phyloP scores from a whole-genome alignment of 2,113 vertebrate species.

The Calypte anna region DNA sequence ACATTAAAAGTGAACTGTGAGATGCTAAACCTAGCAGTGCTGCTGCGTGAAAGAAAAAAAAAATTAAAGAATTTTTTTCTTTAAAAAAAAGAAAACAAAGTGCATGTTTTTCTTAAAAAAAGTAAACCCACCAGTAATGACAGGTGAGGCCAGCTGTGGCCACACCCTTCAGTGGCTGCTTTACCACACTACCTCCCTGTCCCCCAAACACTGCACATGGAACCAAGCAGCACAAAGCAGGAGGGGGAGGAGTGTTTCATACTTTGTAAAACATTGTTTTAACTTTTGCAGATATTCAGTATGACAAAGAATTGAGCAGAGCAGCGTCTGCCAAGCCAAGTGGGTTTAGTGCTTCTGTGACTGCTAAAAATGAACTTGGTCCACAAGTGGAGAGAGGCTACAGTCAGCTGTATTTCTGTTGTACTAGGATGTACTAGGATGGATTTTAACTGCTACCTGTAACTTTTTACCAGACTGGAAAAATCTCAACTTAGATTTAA shows the following conservation, averaged over 20 bases:
- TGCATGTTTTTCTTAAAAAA: not conserved
- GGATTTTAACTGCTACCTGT: constrained; percentile 75
- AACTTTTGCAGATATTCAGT: not conserved
- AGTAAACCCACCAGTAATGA: not conserved
- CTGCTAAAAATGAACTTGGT: not conserved
- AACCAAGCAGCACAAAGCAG: not conserved
- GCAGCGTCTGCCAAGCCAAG: not conserved
- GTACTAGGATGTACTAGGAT: constrained; percentile 63
- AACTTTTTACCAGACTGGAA: constrained; percentile 83
- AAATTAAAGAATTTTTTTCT: too few species aligned
- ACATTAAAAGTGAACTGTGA: not conserved
- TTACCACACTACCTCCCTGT: not conserved
- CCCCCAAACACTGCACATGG: not conserved
- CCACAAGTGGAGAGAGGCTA: constrained; percentile 65
- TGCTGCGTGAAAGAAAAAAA: not conserved
- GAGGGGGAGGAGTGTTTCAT: not conserved
- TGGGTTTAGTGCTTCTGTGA: not conserved
- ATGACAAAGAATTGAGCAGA: not conserved
- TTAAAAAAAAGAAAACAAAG: not conserved
- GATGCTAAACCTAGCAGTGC: not conserved
- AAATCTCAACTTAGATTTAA: constrained; percentile 83
- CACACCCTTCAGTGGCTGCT: constrained; percentile 19
- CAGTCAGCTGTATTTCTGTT: constrained; percentile 73
- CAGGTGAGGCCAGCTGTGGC: not conserved
- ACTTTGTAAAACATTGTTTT: not conserved